Percentiles rank a stretch among this genome's conserved stretches.
phyloP scores from a whole-genome alignment of 2,113 vertebrate genomes.

The Centropus bengalensis region DNA sequence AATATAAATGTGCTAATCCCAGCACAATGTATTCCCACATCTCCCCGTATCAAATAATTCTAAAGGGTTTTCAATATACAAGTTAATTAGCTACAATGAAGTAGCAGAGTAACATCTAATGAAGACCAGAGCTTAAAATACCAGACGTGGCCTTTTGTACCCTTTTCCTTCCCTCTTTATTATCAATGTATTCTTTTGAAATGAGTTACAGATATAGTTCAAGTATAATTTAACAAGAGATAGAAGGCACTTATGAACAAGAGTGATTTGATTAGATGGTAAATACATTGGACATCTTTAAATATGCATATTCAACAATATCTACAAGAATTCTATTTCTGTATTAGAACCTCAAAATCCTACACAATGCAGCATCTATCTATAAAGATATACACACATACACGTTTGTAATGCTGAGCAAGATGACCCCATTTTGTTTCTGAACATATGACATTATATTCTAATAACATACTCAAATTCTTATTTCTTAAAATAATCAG shows the following conservation, averaged over 20 bases:
- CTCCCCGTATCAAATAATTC: slow-evolving; percentile 53
- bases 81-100: slow-evolving; percentile 60
- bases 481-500: not conserved
- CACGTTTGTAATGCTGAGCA: not conserved
- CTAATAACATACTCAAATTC: not conserved
- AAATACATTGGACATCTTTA: not conserved
- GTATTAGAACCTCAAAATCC: not conserved
- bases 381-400: not conserved
- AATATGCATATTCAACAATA: not conserved
- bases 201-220: not conserved
- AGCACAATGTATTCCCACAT: slow-evolving; percentile 47
- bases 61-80: slow-evolving; percentile 66
- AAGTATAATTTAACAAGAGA: not conserved
- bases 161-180: not conserved
- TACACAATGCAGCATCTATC: not conserved
- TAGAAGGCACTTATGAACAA: not conserved
- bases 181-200: not conserved
- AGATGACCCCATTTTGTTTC: not conserved
- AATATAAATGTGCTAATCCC: slow-evolving; percentile 58
- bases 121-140: slow-evolving; percentile 3
- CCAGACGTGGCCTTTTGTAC: not conserved
- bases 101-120: slow-evolving; percentile 39
- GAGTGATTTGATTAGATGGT: not conserved
- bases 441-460: not conserved
- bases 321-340: not conserved